Base-by-base conservation (phyloP, 2,113 vertebrate species). In the Rhabdornis inornatus region DNA sequence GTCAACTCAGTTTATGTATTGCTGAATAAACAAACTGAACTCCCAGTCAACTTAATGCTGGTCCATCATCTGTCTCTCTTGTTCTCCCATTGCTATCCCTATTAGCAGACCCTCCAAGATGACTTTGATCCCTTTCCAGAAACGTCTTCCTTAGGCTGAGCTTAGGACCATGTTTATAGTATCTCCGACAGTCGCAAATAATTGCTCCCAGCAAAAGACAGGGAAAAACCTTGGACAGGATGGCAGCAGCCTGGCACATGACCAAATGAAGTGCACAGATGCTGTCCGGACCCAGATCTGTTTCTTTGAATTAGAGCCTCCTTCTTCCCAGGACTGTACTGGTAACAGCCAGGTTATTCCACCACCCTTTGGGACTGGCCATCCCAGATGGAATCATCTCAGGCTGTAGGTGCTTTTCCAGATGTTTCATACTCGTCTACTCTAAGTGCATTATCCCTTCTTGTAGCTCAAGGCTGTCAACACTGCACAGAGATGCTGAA, bases 201-300 rank as follows among this genome's bases (percentile, higher is more conserved):
- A 56, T 16, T 69, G 19, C 42, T 70, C 37, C 45, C n/a, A 59
- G 47, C 3, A 3, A 86, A 66, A 28, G 10, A 15, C 63, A 90
- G 23, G 24, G 7, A 50, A 88, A 39, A 92, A 9, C 42, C 49
- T 68, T 35, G 19, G 28, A 63, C 9, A 23, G 35, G 65, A 39
- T 56, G 56, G 55, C 52, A 92, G 57, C 56, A 92, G 53, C 5
- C 45, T 71, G 44, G 60, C 52, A 85, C 59, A 6, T 0, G 0
- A 56, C 33, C 44, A 79, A 78, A 72, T 28, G 13, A 33, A 78
- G 44, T 8, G 37, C 44, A 56, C 22, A 76, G 27, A 45, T 47
- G 17, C 8, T 75, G 47, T 14, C 28, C 49, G 39, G 19, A 82
- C 13, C 7, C 0, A 0, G 28, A 49, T 25, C 20, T 60, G 0